Base-by-base conservation (phyloP, 2,113 vertebrate genomes). In the Ptilorrhoa leucosticta region DNA sequence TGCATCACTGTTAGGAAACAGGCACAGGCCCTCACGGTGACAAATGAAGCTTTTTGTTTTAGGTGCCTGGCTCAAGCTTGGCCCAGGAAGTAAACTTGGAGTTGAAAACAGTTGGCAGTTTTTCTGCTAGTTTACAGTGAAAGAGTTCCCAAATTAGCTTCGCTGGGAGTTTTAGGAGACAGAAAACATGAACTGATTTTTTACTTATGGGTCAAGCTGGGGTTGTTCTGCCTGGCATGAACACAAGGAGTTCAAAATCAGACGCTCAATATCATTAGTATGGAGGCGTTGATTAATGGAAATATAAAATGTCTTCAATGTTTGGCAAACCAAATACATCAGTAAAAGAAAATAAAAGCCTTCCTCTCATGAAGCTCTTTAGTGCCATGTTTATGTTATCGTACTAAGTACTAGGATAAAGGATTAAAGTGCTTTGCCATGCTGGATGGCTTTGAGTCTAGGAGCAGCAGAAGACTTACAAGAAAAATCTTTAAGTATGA, bases 1-100 rank as follows among this genome's bases (percentile, higher is more conserved):
- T 40, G 44, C 39, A 4, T 65, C 0, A 0, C 76, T 84, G 79
- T 86, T 73, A 63, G 51, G 44, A 93, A 95, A 90, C 83, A 75
- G 80, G 69, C 69, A 44, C 4, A 0, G 79, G 17, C 56, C 47
- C 68, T 92, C 16, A 3, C 30, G 26, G 54, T 89, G 96, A 83
- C 73, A 94, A 94, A 92, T 21, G 23, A 70, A 93, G 51, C 58
- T 77, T 93, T 94, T 83, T 93, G 78, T 61, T 89, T 70, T 33
- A 83, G 90, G 89, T 90, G 94, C 89, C 93, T 86, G 83, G 71
- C 81, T 72, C 27, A 39, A 15, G 37, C 61, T 75, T 76, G 87
- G 78, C 68, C 50, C 60, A 39, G 83, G 83, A 83, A 89, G 71
- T 73, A 70, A 66, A 66, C 75, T 48, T 7, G 1, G n/a, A 61